Conservation (phyloP, 2,113 vertebrate species). For the Dasyprocta punctata region DNA sequence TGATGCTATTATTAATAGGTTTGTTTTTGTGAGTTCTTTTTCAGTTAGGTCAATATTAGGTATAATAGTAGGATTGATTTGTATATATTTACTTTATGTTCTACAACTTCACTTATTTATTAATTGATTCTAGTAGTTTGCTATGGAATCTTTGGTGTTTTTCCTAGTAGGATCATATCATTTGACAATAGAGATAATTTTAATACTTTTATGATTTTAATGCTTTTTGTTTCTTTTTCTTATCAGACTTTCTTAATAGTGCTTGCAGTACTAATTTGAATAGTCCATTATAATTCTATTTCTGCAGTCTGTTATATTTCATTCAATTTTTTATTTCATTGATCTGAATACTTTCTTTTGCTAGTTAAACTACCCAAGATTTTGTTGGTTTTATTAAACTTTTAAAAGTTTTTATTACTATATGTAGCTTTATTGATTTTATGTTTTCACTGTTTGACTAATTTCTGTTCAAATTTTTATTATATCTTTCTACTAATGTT, state of each 20-base stretch:
- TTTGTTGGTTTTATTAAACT: background rate
- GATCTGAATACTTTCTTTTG: background rate
- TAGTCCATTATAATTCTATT: background rate
- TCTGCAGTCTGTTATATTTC: background rate
- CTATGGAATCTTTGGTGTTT: background rate
- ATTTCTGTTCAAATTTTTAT: background rate
- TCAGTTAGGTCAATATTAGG: background rate
- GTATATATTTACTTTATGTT: background rate
- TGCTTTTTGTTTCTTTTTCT: background rate
- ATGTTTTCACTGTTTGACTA: background rate
- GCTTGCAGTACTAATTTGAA: background rate
- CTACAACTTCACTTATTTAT: background rate
- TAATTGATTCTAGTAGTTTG: background rate
- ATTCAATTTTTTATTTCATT: background rate
- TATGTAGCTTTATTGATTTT: background rate
- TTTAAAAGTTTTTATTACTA: background rate
- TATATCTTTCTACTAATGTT: background rate
- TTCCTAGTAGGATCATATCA: background rate
- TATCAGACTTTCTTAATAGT: background rate
- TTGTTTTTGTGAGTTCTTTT: background rate
- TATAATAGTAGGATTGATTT: background rate
- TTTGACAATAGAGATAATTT: background rate
- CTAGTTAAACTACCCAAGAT: background rate
- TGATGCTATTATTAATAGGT: too few species aligned
- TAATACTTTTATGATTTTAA: background rate